Base-by-base conservation (phyloP, 2,113 vertebrate genomes). In the Phalacrocorax aristotelis region DNA sequence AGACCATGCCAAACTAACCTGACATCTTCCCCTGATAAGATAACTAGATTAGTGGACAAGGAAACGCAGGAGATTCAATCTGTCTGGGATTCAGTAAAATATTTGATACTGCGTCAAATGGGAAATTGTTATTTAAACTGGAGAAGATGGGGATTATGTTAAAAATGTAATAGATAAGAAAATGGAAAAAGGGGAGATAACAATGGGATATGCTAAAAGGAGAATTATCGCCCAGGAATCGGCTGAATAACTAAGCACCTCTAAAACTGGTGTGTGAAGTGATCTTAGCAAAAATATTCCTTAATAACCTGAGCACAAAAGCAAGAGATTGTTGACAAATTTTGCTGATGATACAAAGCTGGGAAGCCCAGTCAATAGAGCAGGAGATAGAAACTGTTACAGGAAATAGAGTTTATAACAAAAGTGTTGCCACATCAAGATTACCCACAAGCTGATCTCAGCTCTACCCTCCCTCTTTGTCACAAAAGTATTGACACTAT, bases 1-100 rank as follows among this genome's bases (percentile, higher is more conserved):
- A 48, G 25, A 52, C 36, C 36, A 69, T 69, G 36, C 36, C 52
- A 68, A 86, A 82, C 26, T n/a, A 84, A 87, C 18, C 32, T 27
- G 81, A 6, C 91, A 65, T 25, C 52, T 48, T 65, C 68, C 54
- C 69, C 49, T 57, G 78, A 84, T 87, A 86, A 95, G 58, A 40
- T 54, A 94, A 97, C 57, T 83, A 57, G 79, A 95, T 91, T 57
- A 93, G 60, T 54, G 70, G 78, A 89, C 81, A 88, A 60, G 62
- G 74, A 97, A 93, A 96, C 52, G 61, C 30, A 79, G 66, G 52
- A 96, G 74, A 91, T 83, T 44, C 46, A 72, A 27, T 84, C 89
- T 76, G 52, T 36, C 81, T 87, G 74, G 74, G 44, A 87, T 69
- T 57, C 52, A 90, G 74, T 42, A 75, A 84, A 96, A 84, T 36